phyloP scores from a whole-genome alignment of 2,888 invertebrate species.

The Meiosimyza decipiens region DNA sequence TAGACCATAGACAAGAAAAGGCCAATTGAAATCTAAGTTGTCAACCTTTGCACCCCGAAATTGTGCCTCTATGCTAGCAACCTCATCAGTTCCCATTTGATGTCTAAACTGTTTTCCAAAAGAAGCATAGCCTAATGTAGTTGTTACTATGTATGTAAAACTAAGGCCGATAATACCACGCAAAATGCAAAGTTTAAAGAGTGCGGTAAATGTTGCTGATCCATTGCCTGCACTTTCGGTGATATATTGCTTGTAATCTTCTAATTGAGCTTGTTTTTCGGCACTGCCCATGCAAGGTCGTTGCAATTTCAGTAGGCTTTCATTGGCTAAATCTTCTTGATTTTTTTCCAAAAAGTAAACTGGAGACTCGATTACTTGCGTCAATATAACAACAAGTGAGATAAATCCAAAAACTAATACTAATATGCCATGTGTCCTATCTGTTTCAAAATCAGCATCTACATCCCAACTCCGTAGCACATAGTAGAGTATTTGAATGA shows the following conservation, averaged over 20 bases:
- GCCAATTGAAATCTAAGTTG: conserved; percentile 29
- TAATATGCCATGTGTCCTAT: conserved; percentile 52
- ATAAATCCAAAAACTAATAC: conserved; percentile 49
- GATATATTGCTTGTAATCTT: conserved; percentile 57
- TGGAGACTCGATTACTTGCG: conserved; percentile 56
- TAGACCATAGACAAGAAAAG: conserved; percentile 42
- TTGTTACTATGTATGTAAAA: conserved; percentile 42
- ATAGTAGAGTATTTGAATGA: conserved; percentile 49
- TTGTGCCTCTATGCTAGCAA: no score
- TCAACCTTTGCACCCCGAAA: no score
- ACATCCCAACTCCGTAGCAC: conserved; percentile 30
- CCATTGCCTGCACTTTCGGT: conserved; percentile 50
- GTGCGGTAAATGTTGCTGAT: conserved; percentile 46
- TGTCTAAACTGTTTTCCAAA: no score
- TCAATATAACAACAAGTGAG: conserved; percentile 42
- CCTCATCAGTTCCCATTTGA: no score
- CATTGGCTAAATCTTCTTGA: conserved; percentile 53
- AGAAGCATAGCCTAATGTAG: conserved; percentile 11
- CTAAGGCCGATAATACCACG: conserved; percentile 54
- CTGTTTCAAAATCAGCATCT: background rate
- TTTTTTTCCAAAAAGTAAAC: conserved; percentile 51
- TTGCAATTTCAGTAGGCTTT: conserved; percentile 55
- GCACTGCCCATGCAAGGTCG: conserved; percentile 36
- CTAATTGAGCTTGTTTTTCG: conserved; percentile 47
- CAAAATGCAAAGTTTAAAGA: conserved; percentile 48